These are phyloP conservation scores for Polyodon spathula DNA, from an alignment of 2,113 vertebrate species.

Conservation along the genomic window DNA sequence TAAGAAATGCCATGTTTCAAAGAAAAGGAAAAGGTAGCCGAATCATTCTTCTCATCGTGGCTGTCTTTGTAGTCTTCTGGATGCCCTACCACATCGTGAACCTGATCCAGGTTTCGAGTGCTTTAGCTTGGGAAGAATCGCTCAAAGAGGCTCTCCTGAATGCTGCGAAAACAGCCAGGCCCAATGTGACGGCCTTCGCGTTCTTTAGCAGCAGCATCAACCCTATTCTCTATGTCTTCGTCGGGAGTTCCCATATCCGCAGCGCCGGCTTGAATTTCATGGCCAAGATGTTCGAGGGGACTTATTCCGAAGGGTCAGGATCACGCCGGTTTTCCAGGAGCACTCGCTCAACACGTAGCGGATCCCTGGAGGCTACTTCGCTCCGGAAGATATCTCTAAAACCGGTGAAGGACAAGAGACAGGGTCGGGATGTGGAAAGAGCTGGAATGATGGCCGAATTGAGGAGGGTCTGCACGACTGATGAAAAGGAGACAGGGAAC, in stretches of 20 bases:
- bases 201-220: conserved; percentile 80
- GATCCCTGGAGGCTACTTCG: too few relatives aligned
- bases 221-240: conserved; percentile 74
- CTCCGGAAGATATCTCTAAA: too few relatives aligned
- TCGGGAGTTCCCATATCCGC: conserved; percentile 65
- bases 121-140: conserved; percentile 28
- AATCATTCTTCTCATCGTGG: conserved; percentile 67
- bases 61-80: conserved; percentile 67
- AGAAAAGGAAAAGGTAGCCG: conserved; percentile 46
- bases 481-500: too few relatives aligned
- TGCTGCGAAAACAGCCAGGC: conserved; percentile 16
- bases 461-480: too few relatives aligned
- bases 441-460: too few relatives aligned
- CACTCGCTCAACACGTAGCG: too few relatives aligned
- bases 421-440: too few relatives aligned
- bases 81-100: conserved; percentile 73
- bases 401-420: too few relatives aligned
- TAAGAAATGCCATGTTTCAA: conserved; percentile 57
- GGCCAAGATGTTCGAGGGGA: conserved; percentile 68
- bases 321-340: too few relatives aligned
- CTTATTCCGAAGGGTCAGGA: conserved; percentile 61
- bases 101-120: conserved; percentile 53
- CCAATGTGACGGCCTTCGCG: conserved; percentile 61
- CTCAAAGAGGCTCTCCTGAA: rapidly evolving
- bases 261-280: conserved; percentile 65